A percentile compares a stretch with the other conserved stretches of the same genome.
phyloP scores from a whole-genome alignment of 2,797 vertebrate genomes.

The Thaleichthys pacificus region DNA sequence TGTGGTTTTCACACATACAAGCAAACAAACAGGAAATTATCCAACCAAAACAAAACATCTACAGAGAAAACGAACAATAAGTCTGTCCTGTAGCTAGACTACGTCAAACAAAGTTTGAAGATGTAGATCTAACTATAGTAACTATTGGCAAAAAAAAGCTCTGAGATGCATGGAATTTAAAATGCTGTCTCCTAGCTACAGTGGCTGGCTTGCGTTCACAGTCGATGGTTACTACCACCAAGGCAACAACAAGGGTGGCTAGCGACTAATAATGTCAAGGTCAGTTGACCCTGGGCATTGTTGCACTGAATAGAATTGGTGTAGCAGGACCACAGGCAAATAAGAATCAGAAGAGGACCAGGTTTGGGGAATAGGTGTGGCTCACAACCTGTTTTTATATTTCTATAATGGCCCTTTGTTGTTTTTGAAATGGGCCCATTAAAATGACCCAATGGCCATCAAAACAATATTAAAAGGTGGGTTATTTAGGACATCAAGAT shows the following conservation, averaged over 20 bases:
- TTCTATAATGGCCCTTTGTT: not conserved
- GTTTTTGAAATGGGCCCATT: not conserved
- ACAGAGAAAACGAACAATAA: not conserved
- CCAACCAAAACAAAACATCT: not conserved
- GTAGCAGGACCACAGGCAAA: constrained; percentile 2
- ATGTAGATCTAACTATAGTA: not conserved
- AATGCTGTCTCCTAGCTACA: constrained; percentile 52
- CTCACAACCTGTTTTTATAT: not conserved
- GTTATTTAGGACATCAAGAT: no score
- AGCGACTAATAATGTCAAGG: constrained; percentile 61
- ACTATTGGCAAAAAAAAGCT: constrained; percentile 24
- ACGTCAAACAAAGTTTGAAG: not conserved
- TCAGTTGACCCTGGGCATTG: constrained; percentile 45
- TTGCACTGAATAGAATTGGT: constrained; percentile 5
- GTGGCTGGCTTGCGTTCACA: constrained; percentile 32
- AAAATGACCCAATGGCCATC: no score
- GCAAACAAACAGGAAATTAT: not conserved
- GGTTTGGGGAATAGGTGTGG: constrained; percentile 12
- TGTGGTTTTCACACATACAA: not conserved
- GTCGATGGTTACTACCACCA: constrained; percentile 43
- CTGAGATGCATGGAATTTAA: constrained; percentile 56
- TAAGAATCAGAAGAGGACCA: constrained; percentile 19
- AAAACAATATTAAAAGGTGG: no score
- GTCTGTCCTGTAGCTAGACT: not conserved
- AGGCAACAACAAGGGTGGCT: constrained; percentile 48